Evolutionary conservation across 2,888 invertebrate genomes (phyloP), one percentile per base, ranked within the genome.

Genomic region (Noctua pronuba): DNA sequence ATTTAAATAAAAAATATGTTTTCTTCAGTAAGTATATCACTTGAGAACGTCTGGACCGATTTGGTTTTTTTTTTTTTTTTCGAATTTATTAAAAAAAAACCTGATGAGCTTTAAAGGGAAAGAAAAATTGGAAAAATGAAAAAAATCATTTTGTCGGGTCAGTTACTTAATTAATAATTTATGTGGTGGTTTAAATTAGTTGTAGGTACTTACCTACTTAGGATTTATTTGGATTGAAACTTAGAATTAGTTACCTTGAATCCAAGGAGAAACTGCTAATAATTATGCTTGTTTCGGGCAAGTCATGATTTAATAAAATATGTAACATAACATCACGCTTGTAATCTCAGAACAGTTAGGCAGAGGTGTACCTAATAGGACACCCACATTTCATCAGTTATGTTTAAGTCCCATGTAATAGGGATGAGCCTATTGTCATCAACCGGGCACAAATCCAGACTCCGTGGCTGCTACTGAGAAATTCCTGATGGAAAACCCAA

Each of bases 161-260:
- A 58, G 28, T 75, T 82, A 18, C 52, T 55, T 18, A 38, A 18
- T n/a, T 31, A 38, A n/a, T 55, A 11, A 52, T 52, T n/a, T 11
- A n/a, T n/a, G 3, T n/a, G 52, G n/a, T n/a, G 55, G 28, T 55
- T 13, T 55, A 55, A 55, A 55, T 55, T 0, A 55, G 1, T 18
- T 28, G 38, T 46, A 46, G 46, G 58, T 58, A 16, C 7, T 7
- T 58, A 55, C 0, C 6, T 66, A 6, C 7, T 21, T 67, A 31
- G 3, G 10, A 52, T 24, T 52, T 52, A 18, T 69, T 49, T 28
- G 7, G 52, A 31, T 24, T 24, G 0, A 60, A 60, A 2, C 31
- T 31, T 60, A 21, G 24, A 68, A 46, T 67, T 21, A 28, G 44
- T 21, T 68, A 6, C 35, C 49, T 49, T 52, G 49, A n/a, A n/a